Base-by-base conservation (phyloP, 2,797 vertebrate genomes). In the Sebastes flavidus region DNA sequence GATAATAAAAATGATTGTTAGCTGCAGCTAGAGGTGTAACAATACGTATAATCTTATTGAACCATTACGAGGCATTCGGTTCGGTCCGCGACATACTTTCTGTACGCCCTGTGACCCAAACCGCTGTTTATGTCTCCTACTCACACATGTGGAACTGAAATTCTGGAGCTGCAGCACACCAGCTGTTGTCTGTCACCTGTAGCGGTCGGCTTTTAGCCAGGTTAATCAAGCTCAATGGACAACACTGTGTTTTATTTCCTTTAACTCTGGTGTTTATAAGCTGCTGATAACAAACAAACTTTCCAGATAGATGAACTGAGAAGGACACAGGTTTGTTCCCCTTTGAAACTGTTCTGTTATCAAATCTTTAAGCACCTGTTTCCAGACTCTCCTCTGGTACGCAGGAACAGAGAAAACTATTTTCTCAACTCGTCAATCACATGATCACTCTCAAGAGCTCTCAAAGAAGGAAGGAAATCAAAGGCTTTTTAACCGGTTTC, bases 401-500 rank as follows among this genome's bases (percentile, higher is more conserved):
- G 29, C 63, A 76, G 42, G n/a, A 72, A 56, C 2, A 56, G 32
- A 13, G 60, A 46, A 69, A 69, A 65, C 54, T 2, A 27, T 34
- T 58, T 24, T 60, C 36, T 80, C 18, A 27, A 32, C 24, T 68
- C 42, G 60, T 42, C 29, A 59, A 14, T 42, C 66, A n/a, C 24
- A 59, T 49, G 46, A 65, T 29, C 59, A 52, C 12, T 46, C 16
- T 55, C 8, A n/a, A 29, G 25, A 56, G 42, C 13, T 27, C 58
- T 56, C 22, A 29, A 1, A 25, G 42, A 11, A 25, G 12, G 1
- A 24, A 60, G 11, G 29, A 56, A 29, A 29, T 58, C 22, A 27
- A 30, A 72, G 29, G 42, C 10, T 5, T 14, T 55, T 22, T 24
- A 59, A 29, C 24, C 14, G 36, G 62, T 32, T 34, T 56, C 56